Conservation (phyloP, 2,113 vertebrate species). For the Cheirogaleus medius region DNA sequence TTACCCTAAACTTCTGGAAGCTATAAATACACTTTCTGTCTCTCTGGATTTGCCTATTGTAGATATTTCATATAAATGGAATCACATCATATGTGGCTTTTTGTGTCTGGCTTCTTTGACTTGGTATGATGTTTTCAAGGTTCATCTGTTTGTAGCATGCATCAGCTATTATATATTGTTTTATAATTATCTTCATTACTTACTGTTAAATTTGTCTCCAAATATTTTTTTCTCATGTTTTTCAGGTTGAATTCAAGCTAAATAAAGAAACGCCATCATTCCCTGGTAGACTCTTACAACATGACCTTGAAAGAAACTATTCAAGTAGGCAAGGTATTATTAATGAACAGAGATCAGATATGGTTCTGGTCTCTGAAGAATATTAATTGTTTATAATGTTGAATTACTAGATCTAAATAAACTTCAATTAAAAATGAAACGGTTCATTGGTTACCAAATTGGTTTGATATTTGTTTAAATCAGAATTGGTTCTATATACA, state of each 20-base stretch:
- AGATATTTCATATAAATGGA: not conserved
- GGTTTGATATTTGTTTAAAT: constrained; percentile 40
- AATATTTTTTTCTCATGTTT: constrained; percentile 62
- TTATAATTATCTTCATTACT: not conserved
- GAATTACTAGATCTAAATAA: constrained; percentile 15
- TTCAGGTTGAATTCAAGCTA: constrained; percentile 87
- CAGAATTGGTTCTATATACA: not conserved
- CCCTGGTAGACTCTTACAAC: constrained; percentile 84
- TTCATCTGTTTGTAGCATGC: not conserved
- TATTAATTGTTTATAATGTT: not conserved
- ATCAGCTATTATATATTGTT: not conserved
- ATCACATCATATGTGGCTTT: not conserved
- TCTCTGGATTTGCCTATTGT: not conserved
- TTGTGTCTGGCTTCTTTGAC: not conserved
- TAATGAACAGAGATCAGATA: not conserved
- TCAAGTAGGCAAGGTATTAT: constrained; percentile 85
- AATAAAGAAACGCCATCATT: constrained; percentile 85
- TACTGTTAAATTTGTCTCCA: constrained; percentile 1
- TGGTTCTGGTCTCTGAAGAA: not conserved
- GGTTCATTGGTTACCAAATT: constrained; percentile 21
- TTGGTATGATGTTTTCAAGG: not conserved
- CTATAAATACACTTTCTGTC: not conserved
- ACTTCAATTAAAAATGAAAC: constrained; percentile 27
- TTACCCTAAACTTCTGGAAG: not conserved
- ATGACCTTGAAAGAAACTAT: constrained; percentile 87